Conservation (phyloP, 2,888 invertebrate genomes). For the Orthosia gracilis region DNA sequence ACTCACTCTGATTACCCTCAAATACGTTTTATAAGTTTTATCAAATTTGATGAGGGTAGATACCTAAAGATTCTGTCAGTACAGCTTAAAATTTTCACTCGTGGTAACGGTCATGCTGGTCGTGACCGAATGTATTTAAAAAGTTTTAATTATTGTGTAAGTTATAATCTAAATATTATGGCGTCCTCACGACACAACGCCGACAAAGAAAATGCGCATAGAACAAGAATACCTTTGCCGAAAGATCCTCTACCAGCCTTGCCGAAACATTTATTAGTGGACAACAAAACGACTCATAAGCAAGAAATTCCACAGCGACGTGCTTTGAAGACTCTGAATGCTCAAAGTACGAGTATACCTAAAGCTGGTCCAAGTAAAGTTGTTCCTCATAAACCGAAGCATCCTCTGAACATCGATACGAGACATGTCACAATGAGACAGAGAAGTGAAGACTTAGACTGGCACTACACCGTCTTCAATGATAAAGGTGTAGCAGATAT, state of each 20-base stretch:
- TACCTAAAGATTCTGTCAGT: conserved; percentile 46
- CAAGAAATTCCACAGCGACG: conserved; percentile 59
- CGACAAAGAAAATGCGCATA: conserved; percentile 78
- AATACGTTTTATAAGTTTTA: background rate
- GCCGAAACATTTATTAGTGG: conserved; percentile 73
- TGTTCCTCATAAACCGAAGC: conserved; percentile 35
- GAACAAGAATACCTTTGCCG: conserved; percentile 81
- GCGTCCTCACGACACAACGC: conserved; percentile 70
- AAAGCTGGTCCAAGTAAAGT: conserved; percentile 56
- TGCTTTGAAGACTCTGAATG: conserved; percentile 76
- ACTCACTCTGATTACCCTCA: conserved; percentile 9
- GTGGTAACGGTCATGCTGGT: conserved; percentile 77
- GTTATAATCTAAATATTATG: conserved; percentile 36
- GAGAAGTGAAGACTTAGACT: conserved; percentile 73
- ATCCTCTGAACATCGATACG: conserved; percentile 67
- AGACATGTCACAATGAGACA: conserved; percentile 75
- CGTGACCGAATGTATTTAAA: conserved; percentile 70
- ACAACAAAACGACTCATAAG: conserved; percentile 47
- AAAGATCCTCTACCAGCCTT: conserved; percentile 77
- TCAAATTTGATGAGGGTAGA: conserved; percentile 66
- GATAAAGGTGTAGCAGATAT: conserved; percentile 62
- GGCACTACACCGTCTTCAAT: conserved; percentile 75
- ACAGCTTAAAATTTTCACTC: conserved; percentile 28
- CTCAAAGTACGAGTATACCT: conserved; percentile 50
- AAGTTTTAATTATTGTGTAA: conserved; percentile 29